Evolutionary conservation across 2,113 vertebrate species (phyloP), one percentile per base, ranked within the genome.

Genomic region (Tachysurus fulvidraco): DNA sequence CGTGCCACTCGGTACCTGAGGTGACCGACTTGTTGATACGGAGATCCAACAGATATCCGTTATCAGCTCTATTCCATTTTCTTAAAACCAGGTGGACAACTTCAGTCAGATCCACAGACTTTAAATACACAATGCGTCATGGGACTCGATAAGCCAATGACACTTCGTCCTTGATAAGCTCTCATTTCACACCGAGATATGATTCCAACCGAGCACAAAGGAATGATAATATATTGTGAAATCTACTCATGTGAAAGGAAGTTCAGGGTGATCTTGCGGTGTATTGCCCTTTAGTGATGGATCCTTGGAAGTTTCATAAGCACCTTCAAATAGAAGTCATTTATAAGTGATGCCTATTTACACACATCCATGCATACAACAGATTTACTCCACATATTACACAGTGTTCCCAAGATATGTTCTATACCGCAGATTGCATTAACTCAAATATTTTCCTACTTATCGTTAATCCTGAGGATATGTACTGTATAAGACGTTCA

Each of bases 21-120:
- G 78, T 88, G 84, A 88, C 65, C 59, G 23, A 28, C 41, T 44
- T 80, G 74, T 74, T 83, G 86, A 87, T 87, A 87, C 3, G 5
- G 65, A 86, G 79, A 86, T 81, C 64, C 86, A 83, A 46, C 80
- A 65, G 86, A 87, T 83, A 83, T 65, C 12, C 6, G 13, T 83
- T 87, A 87, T 87, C 86, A 52, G 55, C 59, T 19, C 62, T 16
- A 52, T 77, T 87, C 86, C 81, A 83, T 83, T 87, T 74, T 87
- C 86, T 78, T 46, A 44, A 41, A 74, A 83, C 28, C 79, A 87
- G 71, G 81, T 87, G 86, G 86, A 87, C 86, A 71, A 87, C 86
- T 87, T 87, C 71, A 87, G 81, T 78, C 74, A 67, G 86, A 87
- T 87, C 81, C 84, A 86, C 73, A 89, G 69, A 86, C 84, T 64